Evolutionary conservation across 2,797 vertebrate species (phyloP).

Genomic region (Huso huso): DNA sequence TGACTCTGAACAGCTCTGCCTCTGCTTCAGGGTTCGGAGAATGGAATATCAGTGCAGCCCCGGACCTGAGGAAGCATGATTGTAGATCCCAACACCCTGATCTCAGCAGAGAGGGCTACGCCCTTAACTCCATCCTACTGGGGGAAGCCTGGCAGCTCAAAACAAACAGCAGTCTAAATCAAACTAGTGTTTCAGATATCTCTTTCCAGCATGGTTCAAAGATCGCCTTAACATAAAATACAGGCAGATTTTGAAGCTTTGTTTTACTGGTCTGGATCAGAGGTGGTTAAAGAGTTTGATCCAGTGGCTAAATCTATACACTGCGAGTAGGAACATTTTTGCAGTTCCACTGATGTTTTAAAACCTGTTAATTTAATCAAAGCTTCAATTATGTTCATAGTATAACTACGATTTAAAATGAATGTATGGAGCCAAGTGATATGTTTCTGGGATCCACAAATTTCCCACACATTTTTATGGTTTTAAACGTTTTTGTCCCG

Average conservation of each 20-base stretch:
- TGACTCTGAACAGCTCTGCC: slow-evolving; percentile 42
- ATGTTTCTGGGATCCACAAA: too few relatives aligned
- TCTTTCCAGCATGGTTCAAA: background rate
- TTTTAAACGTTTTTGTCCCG: too few relatives aligned
- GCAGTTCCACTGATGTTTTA: too few relatives aligned
- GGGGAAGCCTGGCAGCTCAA: background rate
- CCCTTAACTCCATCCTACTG: background rate
- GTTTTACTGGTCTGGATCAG: background rate
- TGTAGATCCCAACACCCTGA: background rate
- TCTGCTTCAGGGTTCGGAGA: background rate
- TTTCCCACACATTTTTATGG: too few relatives aligned
- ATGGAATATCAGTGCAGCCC: background rate
- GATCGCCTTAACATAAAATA: background rate
- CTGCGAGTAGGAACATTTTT: too few relatives aligned
- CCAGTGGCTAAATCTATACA: background rate
- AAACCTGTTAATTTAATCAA: too few relatives aligned
- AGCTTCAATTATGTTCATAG: too few relatives aligned
- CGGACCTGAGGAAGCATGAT: background rate
- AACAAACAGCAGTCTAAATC: background rate
- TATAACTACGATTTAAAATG: too few relatives aligned
- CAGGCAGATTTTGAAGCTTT: background rate
- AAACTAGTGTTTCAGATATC: background rate
- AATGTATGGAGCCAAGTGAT: too few relatives aligned
- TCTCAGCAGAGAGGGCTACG: background rate
- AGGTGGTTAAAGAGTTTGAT: background rate